Base-by-base conservation (phyloP, 2,797 vertebrate genomes). In the Steatocranus sp. region DNA sequence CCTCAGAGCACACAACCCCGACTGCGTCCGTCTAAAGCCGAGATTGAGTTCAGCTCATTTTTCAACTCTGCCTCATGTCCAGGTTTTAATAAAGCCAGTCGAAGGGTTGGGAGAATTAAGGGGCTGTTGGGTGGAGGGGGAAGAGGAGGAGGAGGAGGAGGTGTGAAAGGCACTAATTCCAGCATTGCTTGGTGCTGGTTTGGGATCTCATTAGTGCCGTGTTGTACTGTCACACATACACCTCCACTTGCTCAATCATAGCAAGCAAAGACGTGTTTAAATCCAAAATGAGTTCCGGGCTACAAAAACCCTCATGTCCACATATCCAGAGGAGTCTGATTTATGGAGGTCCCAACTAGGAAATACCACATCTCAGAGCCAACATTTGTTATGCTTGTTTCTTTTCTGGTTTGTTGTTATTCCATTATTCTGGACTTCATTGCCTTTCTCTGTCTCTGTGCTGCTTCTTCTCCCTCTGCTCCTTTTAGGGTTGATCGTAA, bases 251-350 rank as follows among this genome's bases (percentile, higher is more conserved):
- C 92, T 97, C 95, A 94, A 96, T 96, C 90, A 93, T 88, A 83
- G 82, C 80, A 74, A 83, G 92, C 88, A 88, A 91, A 92, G 94
- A 86, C 79, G 92, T 94, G 94, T 94, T 97, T 95, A 94, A 95
- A 95, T 95, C 94, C 85, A 91, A 96, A 94, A 92, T 96, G 93
- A 93, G 94, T 96, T 96, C 93, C 92, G 76, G 94, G 92, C 92
- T 86, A 78, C 88, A 93, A 88, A 61, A 85, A 86, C 61, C 84
- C 89, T 91, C 91, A 86, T 88, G 94, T 96, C 86, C 86, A 86
- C 82, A 73, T 93, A 88, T 91, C 84, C 81, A 82, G 77, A 92
- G 74, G 92, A 83, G 85, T 87, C 92, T 94, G 92, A 95, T 86
- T 96, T 96, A 94, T 91, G 76, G 86, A 94, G 89, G 83, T 81